A percentile compares a stretch with the other conserved stretches of the same genome.
phyloP scores from a whole-genome alignment of 2,797 vertebrate species.

The Enoplosus armatus region DNA sequence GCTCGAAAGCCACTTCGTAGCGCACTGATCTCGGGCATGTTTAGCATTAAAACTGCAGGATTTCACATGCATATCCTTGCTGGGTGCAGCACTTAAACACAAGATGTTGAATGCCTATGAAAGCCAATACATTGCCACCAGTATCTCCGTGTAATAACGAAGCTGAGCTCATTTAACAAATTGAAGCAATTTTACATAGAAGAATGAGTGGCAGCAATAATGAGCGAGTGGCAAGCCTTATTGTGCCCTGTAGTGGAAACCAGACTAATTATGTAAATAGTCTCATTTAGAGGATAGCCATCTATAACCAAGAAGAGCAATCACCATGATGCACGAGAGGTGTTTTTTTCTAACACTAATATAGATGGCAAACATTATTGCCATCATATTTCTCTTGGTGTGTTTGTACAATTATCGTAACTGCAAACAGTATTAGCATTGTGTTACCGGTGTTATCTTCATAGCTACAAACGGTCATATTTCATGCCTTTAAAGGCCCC shows the following conservation, averaged over 20 bases:
- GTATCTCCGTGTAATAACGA: conserved; percentile 3
- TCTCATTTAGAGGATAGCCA: conserved; percentile 54
- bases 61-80: conserved; percentile 2
- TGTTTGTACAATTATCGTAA: conserved; percentile 53
- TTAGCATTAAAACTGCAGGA: conserved; percentile 18
- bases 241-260: conserved; percentile 46
- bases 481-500: conserved; percentile 60
- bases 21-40: conserved; percentile 11
- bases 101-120: background rate
- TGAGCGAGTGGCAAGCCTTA: conserved; percentile 29
- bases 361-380: conserved; percentile 49
- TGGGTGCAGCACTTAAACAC: background rate
- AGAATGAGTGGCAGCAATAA: conserved; percentile 56
- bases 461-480: conserved; percentile 29
- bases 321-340: conserved; percentile 37
- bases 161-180: conserved; percentile 35
- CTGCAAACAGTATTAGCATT: conserved; percentile 35
- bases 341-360: conserved; percentile 21
- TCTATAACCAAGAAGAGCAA: conserved; percentile 55
- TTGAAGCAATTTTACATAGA: conserved; percentile 16
- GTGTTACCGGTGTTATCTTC: conserved; percentile 39
- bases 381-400: conserved; percentile 54
- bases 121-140: conserved; percentile 15
- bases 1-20: background rate
- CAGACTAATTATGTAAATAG: conserved; percentile 65